Evolutionary conservation across 2,888 invertebrate genomes (phyloP).

Genomic region (Thereva unica): DNA sequence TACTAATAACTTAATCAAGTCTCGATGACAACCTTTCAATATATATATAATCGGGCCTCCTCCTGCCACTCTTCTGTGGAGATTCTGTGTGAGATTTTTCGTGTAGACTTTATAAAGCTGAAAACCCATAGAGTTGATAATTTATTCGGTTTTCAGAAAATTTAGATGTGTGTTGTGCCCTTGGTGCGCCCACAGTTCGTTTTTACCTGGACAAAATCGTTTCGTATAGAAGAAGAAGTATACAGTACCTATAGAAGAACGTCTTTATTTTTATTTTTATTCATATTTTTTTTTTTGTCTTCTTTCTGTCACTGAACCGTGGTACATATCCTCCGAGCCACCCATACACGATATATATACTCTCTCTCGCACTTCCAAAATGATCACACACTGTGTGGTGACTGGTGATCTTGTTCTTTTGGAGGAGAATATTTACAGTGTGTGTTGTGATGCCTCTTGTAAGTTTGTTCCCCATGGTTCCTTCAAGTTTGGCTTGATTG

Average conservation of each 20-base stretch:
- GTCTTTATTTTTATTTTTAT: too few species aligned
- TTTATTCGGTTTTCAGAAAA: conserved; percentile 32
- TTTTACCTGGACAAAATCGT: too few species aligned
- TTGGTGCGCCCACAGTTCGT: not conserved
- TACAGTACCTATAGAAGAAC: too few species aligned
- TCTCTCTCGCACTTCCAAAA: too few species aligned
- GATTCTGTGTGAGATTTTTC: not conserved
- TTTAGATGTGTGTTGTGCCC: not conserved
- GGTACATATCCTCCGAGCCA: too few species aligned
- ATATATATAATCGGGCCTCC: conserved; percentile 27
- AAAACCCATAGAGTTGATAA: conserved; percentile 41
- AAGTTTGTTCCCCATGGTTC: conserved; percentile 8
- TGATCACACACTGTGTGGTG: conserved; percentile 22
- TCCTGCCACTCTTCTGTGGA: conserved; percentile 33
- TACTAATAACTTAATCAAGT: conserved; percentile 42
- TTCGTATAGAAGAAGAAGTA: too few species aligned
- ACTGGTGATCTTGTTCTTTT: conserved; percentile 33
- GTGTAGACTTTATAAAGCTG: too few species aligned
- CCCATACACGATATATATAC: not conserved
- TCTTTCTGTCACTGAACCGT: conserved; percentile 4
- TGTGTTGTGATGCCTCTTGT: conserved; percentile 30
- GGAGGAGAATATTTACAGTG: conserved; percentile 31
- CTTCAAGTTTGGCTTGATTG: not conserved
- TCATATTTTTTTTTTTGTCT: too few species aligned
- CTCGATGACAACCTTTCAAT: conserved; percentile 41